Conservation (phyloP, 2,113 vertebrate species). For the Hemichromis elongatus region DNA sequence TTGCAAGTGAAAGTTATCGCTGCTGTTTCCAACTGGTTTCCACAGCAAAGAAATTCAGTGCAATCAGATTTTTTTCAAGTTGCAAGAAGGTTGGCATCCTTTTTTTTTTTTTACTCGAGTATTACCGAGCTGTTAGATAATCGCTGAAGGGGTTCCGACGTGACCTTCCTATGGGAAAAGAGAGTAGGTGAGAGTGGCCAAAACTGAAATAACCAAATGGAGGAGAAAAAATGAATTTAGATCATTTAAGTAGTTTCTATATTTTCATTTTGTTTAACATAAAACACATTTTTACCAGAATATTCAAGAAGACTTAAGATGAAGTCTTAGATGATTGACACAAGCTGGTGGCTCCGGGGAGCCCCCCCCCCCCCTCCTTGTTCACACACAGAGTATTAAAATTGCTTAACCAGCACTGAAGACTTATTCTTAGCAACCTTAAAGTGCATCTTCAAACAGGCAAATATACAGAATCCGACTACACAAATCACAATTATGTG, state of each 20-base stretch:
- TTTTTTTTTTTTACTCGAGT: neutral
- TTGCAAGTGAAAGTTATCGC: neutral
- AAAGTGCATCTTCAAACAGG: neutral
- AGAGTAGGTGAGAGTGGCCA: neutral
- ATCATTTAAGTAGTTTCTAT: neutral
- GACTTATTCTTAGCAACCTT: neutral
- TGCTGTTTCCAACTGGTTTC: neutral
- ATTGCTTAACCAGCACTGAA: neutral
- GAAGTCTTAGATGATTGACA: neutral
- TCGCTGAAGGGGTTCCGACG: neutral
- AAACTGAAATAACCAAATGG: neutral
- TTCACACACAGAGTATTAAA: neutral
- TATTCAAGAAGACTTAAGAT: neutral
- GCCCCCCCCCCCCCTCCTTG: neutral
- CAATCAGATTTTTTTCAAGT: neutral
- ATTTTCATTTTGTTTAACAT: neutral
- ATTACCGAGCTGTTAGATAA: neutral
- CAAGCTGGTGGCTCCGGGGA: too few species aligned
- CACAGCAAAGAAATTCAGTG: neutral
- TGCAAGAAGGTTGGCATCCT: neutral
- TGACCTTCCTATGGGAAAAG: neutral
- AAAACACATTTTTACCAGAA: neutral
- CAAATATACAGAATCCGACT: neutral
- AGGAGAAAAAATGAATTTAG: neutral
- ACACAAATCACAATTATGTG: neutral